phyloP scores from a whole-genome alignment of 30 jellyfish, hydroid and myxozoan genomes.

The Turritopsis dohrnii region DNA sequence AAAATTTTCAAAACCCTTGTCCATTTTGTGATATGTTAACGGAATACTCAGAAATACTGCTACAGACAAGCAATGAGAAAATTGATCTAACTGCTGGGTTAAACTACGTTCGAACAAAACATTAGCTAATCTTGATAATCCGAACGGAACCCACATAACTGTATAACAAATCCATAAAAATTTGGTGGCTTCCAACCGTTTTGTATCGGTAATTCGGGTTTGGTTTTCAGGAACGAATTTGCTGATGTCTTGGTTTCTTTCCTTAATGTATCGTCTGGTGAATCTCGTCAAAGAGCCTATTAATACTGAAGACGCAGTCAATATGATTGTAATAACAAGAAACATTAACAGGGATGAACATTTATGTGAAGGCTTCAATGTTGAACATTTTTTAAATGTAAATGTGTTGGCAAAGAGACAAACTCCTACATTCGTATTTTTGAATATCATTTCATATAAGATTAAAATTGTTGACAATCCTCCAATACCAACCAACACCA shows the following conservation, averaged over 20 bases:
- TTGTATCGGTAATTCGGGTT: not conserved
- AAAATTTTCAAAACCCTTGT: not conserved
- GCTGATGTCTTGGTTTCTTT: not conserved
- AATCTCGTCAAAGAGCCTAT: not conserved
- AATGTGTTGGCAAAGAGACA: not conserved
- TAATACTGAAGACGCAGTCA: not conserved
- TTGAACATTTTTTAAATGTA: not conserved
- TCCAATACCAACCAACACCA: not conserved
- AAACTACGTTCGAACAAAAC: not conserved
- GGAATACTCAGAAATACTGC: not conserved
- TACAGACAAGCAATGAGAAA: not conserved
- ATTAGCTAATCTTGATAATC: not conserved
- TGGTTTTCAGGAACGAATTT: not conserved
- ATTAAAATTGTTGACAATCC: not conserved
- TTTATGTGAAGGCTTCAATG: not conserved
- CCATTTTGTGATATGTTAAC: not conserved
- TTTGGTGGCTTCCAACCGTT: not conserved
- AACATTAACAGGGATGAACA: not conserved
- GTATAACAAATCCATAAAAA: not conserved
- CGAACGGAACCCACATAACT: not conserved
- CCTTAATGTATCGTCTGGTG: not conserved
- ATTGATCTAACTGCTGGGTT: not conserved
- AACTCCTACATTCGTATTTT: not conserved
- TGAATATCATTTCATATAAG: not conserved
- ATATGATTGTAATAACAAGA: not conserved